Evolutionary conservation across 2,797 vertebrate species (phyloP).

Genomic region (Malurus leucopterus): DNA sequence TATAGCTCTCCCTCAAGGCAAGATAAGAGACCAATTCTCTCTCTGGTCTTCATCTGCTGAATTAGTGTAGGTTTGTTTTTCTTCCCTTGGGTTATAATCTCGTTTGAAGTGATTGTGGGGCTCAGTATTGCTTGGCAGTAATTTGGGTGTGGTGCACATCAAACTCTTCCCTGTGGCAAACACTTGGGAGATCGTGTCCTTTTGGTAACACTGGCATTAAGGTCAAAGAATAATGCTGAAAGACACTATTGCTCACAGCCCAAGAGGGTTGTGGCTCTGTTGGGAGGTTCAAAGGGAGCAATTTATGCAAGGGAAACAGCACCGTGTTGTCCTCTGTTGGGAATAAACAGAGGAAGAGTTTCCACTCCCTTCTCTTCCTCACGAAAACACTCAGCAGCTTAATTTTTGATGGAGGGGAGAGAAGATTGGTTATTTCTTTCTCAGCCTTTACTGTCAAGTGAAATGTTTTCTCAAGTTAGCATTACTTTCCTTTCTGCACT

Average conservation of each 20-base stretch:
- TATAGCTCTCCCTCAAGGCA: background rate
- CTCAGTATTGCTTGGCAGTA: background rate
- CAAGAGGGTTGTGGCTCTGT: background rate
- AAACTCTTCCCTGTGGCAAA: background rate
- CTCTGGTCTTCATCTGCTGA: background rate
- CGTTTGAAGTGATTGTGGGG: background rate
- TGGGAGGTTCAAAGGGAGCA: background rate
- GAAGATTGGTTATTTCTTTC: background rate
- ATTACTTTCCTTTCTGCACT: background rate
- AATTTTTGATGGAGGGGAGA: background rate
- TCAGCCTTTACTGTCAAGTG: background rate
- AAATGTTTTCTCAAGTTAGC: background rate
- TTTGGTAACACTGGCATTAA: background rate
- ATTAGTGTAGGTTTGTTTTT: background rate
- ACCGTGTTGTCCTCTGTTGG: background rate
- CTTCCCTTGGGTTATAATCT: background rate
- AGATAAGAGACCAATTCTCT: background rate
- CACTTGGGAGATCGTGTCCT: rapidly evolving
- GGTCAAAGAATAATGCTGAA: background rate
- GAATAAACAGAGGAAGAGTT: background rate
- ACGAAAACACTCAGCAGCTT: background rate
- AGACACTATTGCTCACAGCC: background rate
- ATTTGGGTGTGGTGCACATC: background rate
- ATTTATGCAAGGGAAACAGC: background rate
- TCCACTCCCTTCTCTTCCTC: background rate